Conservation (phyloP, 2,113 vertebrate species). For the Pachyramphus minor region DNA sequence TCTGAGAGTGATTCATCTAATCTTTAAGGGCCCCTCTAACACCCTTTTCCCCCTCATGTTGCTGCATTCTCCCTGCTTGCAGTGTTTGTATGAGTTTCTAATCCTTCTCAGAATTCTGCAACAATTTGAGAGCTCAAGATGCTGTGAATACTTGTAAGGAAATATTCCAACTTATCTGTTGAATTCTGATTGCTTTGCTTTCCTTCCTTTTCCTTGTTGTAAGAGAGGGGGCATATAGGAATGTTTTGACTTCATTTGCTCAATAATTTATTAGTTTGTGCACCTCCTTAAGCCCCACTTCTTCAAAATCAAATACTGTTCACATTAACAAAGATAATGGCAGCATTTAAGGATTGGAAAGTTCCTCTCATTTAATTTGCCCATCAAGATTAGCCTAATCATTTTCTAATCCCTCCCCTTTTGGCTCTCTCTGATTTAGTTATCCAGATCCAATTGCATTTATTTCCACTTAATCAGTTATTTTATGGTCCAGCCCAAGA, state of each 20-base stretch:
- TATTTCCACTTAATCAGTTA: conserved; percentile 28
- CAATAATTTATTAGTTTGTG: background rate
- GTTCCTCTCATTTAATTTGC: background rate
- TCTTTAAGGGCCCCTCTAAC: background rate
- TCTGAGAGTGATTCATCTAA: background rate
- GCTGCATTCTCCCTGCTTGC: background rate
- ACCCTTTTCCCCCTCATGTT: background rate
- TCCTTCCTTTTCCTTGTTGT: background rate
- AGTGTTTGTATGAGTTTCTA: background rate
- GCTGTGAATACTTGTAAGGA: background rate
- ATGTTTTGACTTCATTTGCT: background rate
- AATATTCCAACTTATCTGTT: background rate
- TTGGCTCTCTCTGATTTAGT: background rate
- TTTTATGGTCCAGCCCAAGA: background rate
- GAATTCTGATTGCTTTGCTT: background rate
- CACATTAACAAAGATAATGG: background rate
- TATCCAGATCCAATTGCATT: conserved; percentile 8
- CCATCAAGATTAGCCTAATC: background rate
- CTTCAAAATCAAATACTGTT: background rate
- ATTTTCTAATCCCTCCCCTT: background rate
- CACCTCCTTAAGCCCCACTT: background rate
- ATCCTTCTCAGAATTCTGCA: background rate
- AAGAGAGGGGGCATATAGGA: background rate
- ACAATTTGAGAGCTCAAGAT: background rate
- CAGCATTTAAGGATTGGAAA: background rate